Evolutionary conservation across 2,113 vertebrate genomes (phyloP), one percentile per base, ranked within the genome.

Genomic region (Syngnathus scovelli): DNA sequence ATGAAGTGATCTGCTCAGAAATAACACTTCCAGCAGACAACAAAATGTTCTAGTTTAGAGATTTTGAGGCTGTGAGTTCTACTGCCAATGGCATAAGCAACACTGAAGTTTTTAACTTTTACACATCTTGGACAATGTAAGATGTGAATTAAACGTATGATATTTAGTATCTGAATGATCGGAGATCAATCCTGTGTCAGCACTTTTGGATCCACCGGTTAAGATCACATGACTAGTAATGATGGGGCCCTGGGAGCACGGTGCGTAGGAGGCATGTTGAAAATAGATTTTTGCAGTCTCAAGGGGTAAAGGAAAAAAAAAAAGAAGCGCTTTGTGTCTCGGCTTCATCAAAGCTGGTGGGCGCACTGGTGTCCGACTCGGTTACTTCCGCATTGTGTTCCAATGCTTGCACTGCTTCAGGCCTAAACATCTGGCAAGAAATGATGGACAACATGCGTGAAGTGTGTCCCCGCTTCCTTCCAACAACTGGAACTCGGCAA

Each of bases 401-500:
- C 61, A 44, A 27, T 44, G 61, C 61, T 62, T 43, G 61, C 21
- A 23, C 44, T 13, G 41, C 61, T 62, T 43, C 61, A 27, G 61
- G 61, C 41, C 12, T 44, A 44, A 23, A 62, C 61, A 62, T 62
- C 41, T 44, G 61, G 41, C 61, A 21, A 27, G 41, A 43, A 62
- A 62, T 60, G 58, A 60, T 60, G 58, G 58, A 38, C 5, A 60
- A 60, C 38, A 38, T 9, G 61, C 18, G 61, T 62, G 61, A 44
- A 44, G 21, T 62, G 39, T 44, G 61, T 62, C 61, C 21, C n/a
- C 27, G 21, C 41, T n/a, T 23, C 13, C n/a, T 41, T 44, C 39
- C 41, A 62, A 62, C n/a, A 62, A 62, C n/a, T 43, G 61, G 61
- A 41, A 62, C 13, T 62, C 39, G 9, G 61, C 61, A 44, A 44